Percentiles rank a stretch among this genome's conserved stretches.
These are phyloP conservation scores for Gnatocerus cornutus DNA, from an alignment of 2,888 invertebrate genomes.

Conservation along the genomic window DNA sequence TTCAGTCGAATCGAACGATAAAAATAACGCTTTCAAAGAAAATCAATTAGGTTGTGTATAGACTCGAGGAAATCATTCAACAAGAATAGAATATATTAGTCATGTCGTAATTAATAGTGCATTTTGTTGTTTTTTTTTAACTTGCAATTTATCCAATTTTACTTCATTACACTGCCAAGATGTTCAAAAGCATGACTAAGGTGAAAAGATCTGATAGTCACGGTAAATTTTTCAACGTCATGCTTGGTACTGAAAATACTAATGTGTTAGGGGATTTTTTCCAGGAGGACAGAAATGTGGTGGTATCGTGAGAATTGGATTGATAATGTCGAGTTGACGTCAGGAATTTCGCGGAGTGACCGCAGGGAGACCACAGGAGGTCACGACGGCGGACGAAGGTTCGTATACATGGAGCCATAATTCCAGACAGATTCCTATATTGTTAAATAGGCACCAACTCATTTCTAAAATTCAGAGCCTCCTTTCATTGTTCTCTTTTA, in stretches of 20 bases:
- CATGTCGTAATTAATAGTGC: constrained; percentile 25
- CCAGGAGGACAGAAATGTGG: too few species aligned
- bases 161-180: constrained; percentile 32
- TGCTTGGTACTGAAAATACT: not conserved
- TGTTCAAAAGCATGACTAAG: constrained; percentile 49
- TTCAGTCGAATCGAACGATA: constrained; percentile 13
- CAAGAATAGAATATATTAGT: constrained; percentile 28
- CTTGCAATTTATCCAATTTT: constrained; percentile 42
- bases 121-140: constrained; percentile 21
- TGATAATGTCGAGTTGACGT: too few species aligned
- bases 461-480: too few species aligned
- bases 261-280: not conserved
- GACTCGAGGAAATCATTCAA: constrained; percentile 14
- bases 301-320: too few species aligned
- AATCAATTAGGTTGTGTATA: constrained; percentile 38
- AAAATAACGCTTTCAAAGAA: constrained; percentile 18
- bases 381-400: too few species aligned
- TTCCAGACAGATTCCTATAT: too few species aligned
- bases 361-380: too few species aligned
- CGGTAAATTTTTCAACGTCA: constrained; percentile 48
- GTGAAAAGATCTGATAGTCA: constrained; percentile 50
- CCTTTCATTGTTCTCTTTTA: too few species aligned
- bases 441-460: too few species aligned
- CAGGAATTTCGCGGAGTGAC: too few species aligned
- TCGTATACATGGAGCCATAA: too few species aligned